Evolutionary conservation across 1,140 invertebrate species (phyloP).

Genomic region (Radopholus similis): DNA sequence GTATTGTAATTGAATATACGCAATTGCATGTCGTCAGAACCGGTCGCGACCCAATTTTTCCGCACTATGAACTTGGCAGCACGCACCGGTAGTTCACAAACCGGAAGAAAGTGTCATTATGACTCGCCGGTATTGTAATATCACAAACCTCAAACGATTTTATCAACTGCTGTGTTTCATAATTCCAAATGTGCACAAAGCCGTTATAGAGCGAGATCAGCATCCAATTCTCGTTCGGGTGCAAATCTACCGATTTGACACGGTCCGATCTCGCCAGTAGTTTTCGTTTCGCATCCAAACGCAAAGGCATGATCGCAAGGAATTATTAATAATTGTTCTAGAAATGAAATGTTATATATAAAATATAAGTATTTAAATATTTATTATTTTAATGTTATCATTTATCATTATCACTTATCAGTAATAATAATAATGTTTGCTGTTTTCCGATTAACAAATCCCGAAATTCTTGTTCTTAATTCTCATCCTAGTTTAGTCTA

Average conservation of each 20-base stretch:
- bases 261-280: constrained; percentile 91
- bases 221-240: constrained; percentile 96
- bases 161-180: constrained; percentile 76
- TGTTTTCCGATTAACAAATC: too few relatives aligned
- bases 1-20: constrained; percentile 98
- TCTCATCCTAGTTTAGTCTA: too few relatives aligned
- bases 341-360: too few relatives aligned
- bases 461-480: too few relatives aligned
- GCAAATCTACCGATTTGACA: constrained; percentile 94
- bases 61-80: constrained; percentile 89
- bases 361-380: too few relatives aligned
- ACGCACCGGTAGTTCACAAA: constrained; percentile 88
- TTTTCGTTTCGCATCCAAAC: constrained; percentile 94
- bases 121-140: neutral
- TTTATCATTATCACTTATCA: too few relatives aligned
- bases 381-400: too few relatives aligned
- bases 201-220: constrained; percentile 95
- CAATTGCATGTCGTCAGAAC: constrained; percentile 76
- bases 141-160: constrained; percentile 79
- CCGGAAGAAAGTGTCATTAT: constrained; percentile 69
- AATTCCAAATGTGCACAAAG: constrained; percentile 98
- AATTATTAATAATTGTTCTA: neutral
- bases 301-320: constrained; percentile 66
- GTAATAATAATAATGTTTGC: too few relatives aligned
- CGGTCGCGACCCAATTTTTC: constrained; percentile 97